These are phyloP conservation scores for Accipiter virgatus DNA, from an alignment of 2,113 vertebrate species.

Conservation along the genomic window DNA sequence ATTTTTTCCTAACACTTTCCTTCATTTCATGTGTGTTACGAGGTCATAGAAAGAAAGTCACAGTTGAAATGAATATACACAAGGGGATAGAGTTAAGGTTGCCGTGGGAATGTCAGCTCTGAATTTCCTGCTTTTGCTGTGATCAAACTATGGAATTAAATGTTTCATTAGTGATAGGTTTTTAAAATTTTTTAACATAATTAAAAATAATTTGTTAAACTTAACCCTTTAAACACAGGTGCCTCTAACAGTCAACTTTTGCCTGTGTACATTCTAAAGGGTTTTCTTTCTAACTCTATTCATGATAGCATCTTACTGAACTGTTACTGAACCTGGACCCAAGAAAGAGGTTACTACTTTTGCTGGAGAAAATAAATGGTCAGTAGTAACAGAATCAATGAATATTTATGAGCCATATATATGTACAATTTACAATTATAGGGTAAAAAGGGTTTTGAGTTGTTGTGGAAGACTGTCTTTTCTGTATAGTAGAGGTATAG, in stretches of 20 bases:
- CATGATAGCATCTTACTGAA: neutral
- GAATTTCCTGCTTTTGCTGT: conserved; percentile 35
- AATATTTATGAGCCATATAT: neutral
- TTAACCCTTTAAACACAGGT: neutral
- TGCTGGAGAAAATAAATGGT: neutral
- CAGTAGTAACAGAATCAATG: neutral
- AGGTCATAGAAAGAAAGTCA: conserved; percentile 19
- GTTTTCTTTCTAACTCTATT: neutral
- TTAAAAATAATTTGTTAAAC: conserved; percentile 16
- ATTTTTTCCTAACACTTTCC: conserved; percentile 21
- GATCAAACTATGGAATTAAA: neutral
- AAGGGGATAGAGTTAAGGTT: neutral
- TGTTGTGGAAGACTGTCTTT: neutral
- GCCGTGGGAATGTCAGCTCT: conserved; percentile 5
- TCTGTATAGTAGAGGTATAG: neutral
- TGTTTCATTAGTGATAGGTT: neutral
- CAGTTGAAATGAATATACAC: conserved; percentile 37
- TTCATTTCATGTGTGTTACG: conserved; percentile 25
- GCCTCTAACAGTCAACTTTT: neutral
- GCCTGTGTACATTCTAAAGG: neutral
- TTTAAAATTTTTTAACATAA: neutral
- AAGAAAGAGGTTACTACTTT: neutral
- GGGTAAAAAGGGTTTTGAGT: neutral
- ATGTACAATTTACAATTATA: neutral
- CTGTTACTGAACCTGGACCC: neutral